phyloP scores from a whole-genome alignment of 2,113 vertebrate species.

The Scomber colias region DNA sequence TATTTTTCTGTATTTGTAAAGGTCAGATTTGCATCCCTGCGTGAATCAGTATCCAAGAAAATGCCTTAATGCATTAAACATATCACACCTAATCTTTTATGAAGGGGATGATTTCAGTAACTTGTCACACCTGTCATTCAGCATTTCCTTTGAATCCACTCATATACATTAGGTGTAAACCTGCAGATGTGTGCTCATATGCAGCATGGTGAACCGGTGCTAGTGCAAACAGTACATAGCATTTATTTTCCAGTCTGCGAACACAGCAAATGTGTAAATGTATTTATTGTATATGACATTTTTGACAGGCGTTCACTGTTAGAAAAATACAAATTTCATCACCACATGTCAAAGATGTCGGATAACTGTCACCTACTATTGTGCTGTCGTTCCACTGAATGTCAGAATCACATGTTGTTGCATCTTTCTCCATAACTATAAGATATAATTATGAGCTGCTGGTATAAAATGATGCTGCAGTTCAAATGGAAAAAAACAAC shows the following conservation, averaged over 20 bases:
- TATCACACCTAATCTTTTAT: conserved; percentile 57
- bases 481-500: background rate
- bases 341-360: conserved; percentile 48
- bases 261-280: conserved; percentile 58
- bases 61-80: conserved; percentile 64
- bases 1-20: conserved; percentile 49
- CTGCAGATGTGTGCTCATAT: conserved; percentile 9
- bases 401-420: conserved; percentile 28
- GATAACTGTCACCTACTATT: conserved; percentile 47
- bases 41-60: conserved; percentile 38
- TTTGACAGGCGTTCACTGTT: conserved; percentile 62
- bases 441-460: conserved; percentile 34
- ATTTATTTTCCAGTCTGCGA: conserved; percentile 17
- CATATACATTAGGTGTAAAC: conserved; percentile 25
- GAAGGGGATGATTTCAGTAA: conserved; percentile 43
- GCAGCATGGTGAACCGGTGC: background rate
- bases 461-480: conserved; percentile 7
- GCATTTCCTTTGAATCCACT: conserved; percentile 50
- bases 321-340: conserved; percentile 56
- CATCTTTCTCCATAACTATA: conserved; percentile 25
- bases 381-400: conserved; percentile 31
- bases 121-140: conserved; percentile 55
- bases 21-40: conserved; percentile 57
- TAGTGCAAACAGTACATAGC: background rate
- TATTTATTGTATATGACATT: conserved; percentile 69